A percentile compares a stretch with the other conserved stretches of the same genome.
Evolutionary conservation across 2,888 invertebrate genomes (phyloP).

Genomic region (Malthinus seriepunctatus): DNA sequence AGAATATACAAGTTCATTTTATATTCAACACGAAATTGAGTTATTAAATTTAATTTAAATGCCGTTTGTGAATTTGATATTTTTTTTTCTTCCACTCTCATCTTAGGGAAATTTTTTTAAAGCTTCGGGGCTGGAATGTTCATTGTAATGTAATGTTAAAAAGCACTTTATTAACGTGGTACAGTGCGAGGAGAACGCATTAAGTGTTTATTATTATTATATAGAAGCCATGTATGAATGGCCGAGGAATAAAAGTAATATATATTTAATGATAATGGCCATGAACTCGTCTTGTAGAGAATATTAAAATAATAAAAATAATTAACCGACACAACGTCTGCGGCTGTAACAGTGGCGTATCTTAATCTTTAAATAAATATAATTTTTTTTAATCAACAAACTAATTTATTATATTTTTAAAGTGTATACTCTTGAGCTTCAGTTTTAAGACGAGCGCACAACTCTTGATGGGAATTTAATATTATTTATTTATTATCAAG

Average conservation of each 20-base stretch:
- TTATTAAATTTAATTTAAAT: slow-evolving; percentile 23
- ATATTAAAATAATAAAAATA: slow-evolving; percentile 57
- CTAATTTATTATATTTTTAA: slow-evolving; percentile 16
- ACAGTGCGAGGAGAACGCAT: slow-evolving; percentile 25
- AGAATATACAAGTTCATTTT: slow-evolving; percentile 3
- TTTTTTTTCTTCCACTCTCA: slow-evolving; percentile 12
- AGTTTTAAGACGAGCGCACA: too few relatives aligned
- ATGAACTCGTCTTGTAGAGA: slow-evolving; percentile 54
- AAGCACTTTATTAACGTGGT: slow-evolving; percentile 26
- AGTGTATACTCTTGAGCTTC: not conserved
- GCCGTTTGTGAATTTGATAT: slow-evolving; percentile 20
- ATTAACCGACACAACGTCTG: slow-evolving; percentile 48
- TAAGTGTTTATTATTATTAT: slow-evolving; percentile 48
- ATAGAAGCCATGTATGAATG: slow-evolving; percentile 53
- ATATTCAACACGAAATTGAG: slow-evolving; percentile 23
- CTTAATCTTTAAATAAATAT: not conserved
- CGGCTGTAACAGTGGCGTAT: slow-evolving; percentile 33
- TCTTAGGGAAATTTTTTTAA: not conserved
- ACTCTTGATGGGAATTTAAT: too few relatives aligned
- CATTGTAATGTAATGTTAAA: slow-evolving; percentile 14
- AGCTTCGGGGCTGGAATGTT: slow-evolving; percentile 10
- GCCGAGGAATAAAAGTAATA: slow-evolving; percentile 55
- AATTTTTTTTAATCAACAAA: slow-evolving; percentile 10
- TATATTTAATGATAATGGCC: slow-evolving; percentile 57
- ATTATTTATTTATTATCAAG: too few relatives aligned